phyloP scores from a whole-genome alignment of 1,140 invertebrate genomes.

The Atta colombica region DNA sequence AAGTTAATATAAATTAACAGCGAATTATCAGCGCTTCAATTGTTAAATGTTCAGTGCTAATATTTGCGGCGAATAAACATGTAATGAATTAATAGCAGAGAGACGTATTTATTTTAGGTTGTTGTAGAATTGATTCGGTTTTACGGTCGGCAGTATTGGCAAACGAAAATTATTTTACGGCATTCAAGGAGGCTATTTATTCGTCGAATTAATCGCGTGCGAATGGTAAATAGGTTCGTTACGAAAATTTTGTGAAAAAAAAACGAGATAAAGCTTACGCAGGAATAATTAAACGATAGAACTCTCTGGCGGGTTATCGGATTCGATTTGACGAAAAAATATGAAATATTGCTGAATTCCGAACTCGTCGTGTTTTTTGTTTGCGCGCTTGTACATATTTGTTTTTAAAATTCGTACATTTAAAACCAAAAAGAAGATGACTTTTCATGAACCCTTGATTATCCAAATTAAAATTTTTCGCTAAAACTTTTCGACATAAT shows the following conservation, averaged over 20 bases:
- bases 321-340: conserved; percentile 58
- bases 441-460: conserved; percentile 36
- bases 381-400: conserved; percentile 3
- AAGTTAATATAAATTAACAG: conserved; percentile 35
- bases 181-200: conserved; percentile 58
- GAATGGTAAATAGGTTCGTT: conserved; percentile 58
- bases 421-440: not conserved
- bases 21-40: conserved; percentile 16
- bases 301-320: conserved; percentile 49
- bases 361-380: conserved; percentile 6
- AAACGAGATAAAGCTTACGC: conserved; percentile 48
- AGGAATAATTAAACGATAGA: conserved; percentile 55
- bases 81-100: conserved; percentile 44
- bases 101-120: conserved; percentile 52
- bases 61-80: conserved; percentile 50
- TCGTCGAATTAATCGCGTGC: conserved; percentile 53
- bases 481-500: not conserved
- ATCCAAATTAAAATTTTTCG: conserved; percentile 29
- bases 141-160: conserved; percentile 34
- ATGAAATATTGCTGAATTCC: conserved; percentile 48
- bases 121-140: conserved; percentile 58
- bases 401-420: conserved; percentile 27
- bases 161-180: conserved; percentile 48
- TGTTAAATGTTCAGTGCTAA: conserved; percentile 40
- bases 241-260: conserved; percentile 42